Evolutionary conservation across 2,113 vertebrate genomes (phyloP), one percentile per base, ranked within the genome.

Genomic region (Oenanthe oenanthe): DNA sequence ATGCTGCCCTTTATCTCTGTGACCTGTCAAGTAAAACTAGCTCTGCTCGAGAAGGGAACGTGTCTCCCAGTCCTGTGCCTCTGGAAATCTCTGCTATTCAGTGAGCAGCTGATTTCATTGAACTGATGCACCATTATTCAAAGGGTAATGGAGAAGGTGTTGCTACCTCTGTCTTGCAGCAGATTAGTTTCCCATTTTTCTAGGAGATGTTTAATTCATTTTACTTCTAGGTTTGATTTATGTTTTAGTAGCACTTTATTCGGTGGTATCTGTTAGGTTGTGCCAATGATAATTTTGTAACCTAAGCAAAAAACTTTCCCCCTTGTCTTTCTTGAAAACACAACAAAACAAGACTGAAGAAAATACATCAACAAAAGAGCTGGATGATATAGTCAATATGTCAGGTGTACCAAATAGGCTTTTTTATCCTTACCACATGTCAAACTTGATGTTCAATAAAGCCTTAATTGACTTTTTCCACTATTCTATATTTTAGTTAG

Each of bases 261-360:
- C 50, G 7, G 20, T 78, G 20, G 3, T 31, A 71, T 58, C 12
- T 87, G 9, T 42, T 40, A 36, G 25, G 17, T 62, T 71, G 29
- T 85, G 42, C 1, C 29, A 78, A 25, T 72, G 34, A 85, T 62
- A 66, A 71, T 62, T 91, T 56, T 51, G n/a, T 56, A 71, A 77
- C 18, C 17, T 29, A 26, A 81, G 38, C 8, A 81, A 87, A 89
- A 63, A n/a, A 7, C 3, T n/a, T 51, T 4, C 5, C 1, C 1
- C 3, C 13, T 8, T 9, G 0, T 4, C 9, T 25, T 68, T 66
- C 53, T 38, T 9, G 4, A 4, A 4, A 5, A 19, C 2, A 22
- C 47, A 71, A 28, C 11, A 67, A 66, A 58, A 3, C 8, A 72
- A 50, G 9, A 58, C 36, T n/a, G 36, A 74, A 85, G 14, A 43